These are phyloP conservation scores for Ailuropoda melanoleuca DNA, from an alignment of 2,113 vertebrate species.

Conservation along the genomic window DNA sequence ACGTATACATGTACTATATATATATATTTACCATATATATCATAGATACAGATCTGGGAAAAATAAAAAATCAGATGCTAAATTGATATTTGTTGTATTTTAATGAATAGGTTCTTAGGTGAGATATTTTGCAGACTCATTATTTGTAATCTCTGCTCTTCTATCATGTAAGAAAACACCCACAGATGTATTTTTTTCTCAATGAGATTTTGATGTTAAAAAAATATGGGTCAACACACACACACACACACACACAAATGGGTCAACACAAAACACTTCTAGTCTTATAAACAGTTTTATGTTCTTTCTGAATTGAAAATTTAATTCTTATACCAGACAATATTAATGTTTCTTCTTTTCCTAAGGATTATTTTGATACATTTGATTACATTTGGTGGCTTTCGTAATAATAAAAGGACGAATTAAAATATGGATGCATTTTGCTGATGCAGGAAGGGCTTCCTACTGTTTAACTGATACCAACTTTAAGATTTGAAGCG, in stretches of 20 bases:
- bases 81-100: not conserved
- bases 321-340: not conserved
- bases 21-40: not conserved
- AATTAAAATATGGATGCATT: slow-evolving; percentile 14
- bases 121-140: not conserved
- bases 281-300: not conserved
- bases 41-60: not conserved
- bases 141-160: not conserved
- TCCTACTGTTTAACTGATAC: not conserved
- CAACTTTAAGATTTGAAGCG: not conserved
- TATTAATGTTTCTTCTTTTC: not conserved
- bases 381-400: not conserved
- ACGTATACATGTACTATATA: not conserved
- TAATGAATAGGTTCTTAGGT: not conserved
- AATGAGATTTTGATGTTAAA: not conserved
- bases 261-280: not conserved
- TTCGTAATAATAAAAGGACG: slow-evolving; percentile 41
- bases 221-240: not conserved
- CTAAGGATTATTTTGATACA: not conserved
- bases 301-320: slow-evolving; percentile 49
- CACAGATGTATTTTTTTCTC: not conserved
- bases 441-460: not conserved
- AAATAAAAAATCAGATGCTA: not conserved
- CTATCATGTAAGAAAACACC: not conserved
- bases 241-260: not conserved